Percentiles rank a stretch among this genome's conserved stretches.
Evolutionary conservation across 1,140 invertebrate species (phyloP).

Genomic region (Zaprionus ghesquierei): DNA sequence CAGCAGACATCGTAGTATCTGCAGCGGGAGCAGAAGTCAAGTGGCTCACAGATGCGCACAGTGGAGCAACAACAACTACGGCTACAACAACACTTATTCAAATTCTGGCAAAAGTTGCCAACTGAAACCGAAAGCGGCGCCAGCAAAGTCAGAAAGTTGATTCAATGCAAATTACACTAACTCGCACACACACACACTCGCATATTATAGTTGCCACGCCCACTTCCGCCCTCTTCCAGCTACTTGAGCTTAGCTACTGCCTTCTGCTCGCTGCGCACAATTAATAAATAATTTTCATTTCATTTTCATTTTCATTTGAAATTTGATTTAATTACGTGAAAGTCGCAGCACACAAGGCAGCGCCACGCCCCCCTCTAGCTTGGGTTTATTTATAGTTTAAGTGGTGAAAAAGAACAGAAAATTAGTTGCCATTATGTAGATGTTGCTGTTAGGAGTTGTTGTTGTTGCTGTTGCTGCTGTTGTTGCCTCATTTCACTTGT

Average conservation of each 20-base stretch:
- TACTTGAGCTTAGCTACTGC: background rate
- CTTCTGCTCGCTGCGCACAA: constrained; percentile 16
- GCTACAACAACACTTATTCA: constrained; percentile 1
- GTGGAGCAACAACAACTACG: constrained; percentile 1
- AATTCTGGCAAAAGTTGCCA: constrained; percentile 15
- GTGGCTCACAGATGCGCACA: constrained; percentile 56
- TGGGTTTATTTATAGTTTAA: constrained; percentile 22
- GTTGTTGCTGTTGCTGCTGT: background rate
- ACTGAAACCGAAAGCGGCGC: constrained; percentile 32
- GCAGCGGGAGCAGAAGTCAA: constrained; percentile 7
- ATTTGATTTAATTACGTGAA: constrained; percentile 77
- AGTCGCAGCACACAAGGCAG: constrained; percentile 33
- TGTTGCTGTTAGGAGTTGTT: background rate
- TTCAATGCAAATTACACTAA: constrained; percentile 55
- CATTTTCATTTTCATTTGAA: constrained; percentile 75
- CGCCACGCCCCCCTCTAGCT: background rate
- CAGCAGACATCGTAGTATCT: constrained; percentile 16
- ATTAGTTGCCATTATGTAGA: constrained; percentile 71
- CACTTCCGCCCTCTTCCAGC: background rate
- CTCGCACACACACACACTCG: background rate
- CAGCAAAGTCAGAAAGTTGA: constrained; percentile 9
- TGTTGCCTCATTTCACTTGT: constrained; percentile 4
- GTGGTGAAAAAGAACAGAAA: constrained; percentile 66
- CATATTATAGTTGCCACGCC: background rate
- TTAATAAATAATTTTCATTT: constrained; percentile 72